A percentile compares a stretch with the other conserved stretches of the same genome.
phyloP scores from a whole-genome alignment of 2,113 vertebrate species.

The Danio rerio region GRCz12tu NC_133193.1:46601501-46602000 shows the following conservation, averaged over 20 bases:
- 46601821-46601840: slow-evolving; percentile 11
- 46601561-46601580: no score
- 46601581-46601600: no score
- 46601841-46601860: slow-evolving; percentile 7
- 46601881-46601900: neutral
- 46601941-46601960: neutral
- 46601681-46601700: slow-evolving; percentile 10
- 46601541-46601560: no score
- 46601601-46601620: neutral
- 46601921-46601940: neutral
- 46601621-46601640: neutral
- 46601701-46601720: slow-evolving; percentile 23
- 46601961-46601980: neutral
- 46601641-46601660: neutral
- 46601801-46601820: slow-evolving; percentile 15
- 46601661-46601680: neutral
- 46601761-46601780: slow-evolving; percentile 23
- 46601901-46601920: neutral
- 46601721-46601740: slow-evolving; percentile 35
- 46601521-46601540: no score
- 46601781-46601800: slow-evolving; percentile 22
- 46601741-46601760: slow-evolving; percentile 17
- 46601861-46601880: slow-evolving; percentile 20
- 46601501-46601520: no score
- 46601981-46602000: neutral